A percentile compares a stretch with the other conserved stretches of the same genome.
These are phyloP conservation scores for Melospiza melodia DNA, from an alignment of 2,113 vertebrate species.

Conservation along the genomic window DNA sequence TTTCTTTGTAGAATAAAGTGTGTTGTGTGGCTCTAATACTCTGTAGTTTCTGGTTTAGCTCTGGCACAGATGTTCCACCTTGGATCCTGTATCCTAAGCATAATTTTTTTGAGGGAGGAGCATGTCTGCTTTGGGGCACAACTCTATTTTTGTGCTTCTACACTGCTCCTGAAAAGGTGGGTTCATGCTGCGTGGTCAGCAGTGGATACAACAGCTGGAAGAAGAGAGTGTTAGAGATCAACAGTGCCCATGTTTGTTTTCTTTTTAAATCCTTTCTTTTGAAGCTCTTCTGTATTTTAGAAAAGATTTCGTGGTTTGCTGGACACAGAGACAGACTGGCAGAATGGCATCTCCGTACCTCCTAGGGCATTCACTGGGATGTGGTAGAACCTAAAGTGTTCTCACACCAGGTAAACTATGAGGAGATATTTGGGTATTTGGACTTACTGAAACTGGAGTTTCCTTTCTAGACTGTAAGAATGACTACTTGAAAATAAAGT, in stretches of 20 bases:
- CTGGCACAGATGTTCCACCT: not conserved
- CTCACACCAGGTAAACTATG: not conserved
- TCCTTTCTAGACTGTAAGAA: not conserved
- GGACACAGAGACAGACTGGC: not conserved
- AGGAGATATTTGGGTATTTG: not conserved
- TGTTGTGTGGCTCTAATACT: not conserved
- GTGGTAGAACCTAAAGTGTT: not conserved
- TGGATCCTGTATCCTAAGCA: not conserved
- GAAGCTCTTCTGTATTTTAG: not conserved
- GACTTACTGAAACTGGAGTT: not conserved
- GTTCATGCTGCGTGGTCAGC: not conserved
- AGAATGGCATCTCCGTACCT: not conserved
- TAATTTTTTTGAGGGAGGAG: not conserved
- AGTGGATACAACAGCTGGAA: not conserved
- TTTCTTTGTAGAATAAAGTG: not conserved
- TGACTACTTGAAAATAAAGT: not conserved
- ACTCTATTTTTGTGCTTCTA: not conserved
- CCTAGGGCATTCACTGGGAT: not conserved
- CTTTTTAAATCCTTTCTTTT: not conserved
- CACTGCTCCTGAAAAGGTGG: not conserved
- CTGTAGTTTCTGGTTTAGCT: not conserved
- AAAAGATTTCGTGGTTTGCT: not conserved
- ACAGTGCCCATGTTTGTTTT: no score
- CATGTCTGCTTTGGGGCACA: not conserved
- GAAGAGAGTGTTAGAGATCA: not conserved